Evolutionary conservation across 2,888 invertebrate genomes (phyloP).

Genomic region (Drosophila infuscata): DNA sequence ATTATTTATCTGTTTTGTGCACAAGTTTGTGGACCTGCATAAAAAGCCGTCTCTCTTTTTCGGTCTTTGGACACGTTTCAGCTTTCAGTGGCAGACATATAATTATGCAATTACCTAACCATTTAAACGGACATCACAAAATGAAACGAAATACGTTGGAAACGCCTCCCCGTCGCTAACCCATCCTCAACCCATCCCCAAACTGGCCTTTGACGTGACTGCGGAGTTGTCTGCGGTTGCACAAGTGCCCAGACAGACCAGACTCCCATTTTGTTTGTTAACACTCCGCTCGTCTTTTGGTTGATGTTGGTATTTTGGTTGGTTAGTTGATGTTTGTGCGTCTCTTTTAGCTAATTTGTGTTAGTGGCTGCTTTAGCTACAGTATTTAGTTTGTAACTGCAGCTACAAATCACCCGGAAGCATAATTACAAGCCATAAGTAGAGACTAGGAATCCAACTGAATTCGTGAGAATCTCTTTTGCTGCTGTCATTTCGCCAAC

Average conservation of each 20-base stretch:
- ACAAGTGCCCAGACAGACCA: conserved; percentile 52
- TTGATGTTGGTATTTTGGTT: conserved; percentile 16
- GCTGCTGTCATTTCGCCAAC: conserved; percentile 23
- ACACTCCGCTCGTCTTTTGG: conserved; percentile 3
- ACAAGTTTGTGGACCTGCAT: conserved; percentile 3
- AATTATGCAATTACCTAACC: conserved; percentile 78
- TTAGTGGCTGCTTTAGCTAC: conserved; percentile 35
- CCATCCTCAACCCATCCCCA: background rate
- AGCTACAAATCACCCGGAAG: conserved; percentile 29
- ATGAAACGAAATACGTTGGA: conserved; percentile 61
- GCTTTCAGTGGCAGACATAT: conserved; percentile 61
- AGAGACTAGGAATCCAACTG: background rate
- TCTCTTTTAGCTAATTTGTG: conserved; percentile 59
- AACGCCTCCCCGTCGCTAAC: background rate
- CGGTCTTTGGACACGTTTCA: conserved; percentile 34
- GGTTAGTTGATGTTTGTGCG: background rate
- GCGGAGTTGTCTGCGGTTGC: conserved; percentile 69
- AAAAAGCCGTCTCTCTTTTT: background rate
- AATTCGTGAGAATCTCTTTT: conserved; percentile 11
- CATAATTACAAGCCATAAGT: conserved; percentile 54
- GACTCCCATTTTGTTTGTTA: conserved; percentile 15
- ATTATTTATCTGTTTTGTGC: conserved; percentile 35
- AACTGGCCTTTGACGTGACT: conserved; percentile 67
- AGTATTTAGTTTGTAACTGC: background rate
- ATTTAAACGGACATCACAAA: conserved; percentile 75